phyloP scores from a whole-genome alignment of 2,888 invertebrate genomes.

The Tetramorium bicarinatum region DNA sequence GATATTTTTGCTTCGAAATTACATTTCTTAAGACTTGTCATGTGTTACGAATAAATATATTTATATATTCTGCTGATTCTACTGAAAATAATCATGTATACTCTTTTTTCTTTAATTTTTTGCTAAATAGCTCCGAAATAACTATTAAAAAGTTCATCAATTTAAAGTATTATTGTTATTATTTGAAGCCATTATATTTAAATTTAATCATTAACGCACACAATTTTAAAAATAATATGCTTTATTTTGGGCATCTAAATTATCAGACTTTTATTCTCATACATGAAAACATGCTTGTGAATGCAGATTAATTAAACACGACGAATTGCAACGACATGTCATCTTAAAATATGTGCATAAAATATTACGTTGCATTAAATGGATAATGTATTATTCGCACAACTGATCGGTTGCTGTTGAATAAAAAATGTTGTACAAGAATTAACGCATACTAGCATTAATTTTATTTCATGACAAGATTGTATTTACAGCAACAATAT shows the following conservation, averaged over 20 bases:
- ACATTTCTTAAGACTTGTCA: neutral
- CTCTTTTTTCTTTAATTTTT: neutral
- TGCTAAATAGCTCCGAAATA: neutral
- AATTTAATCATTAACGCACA: neutral
- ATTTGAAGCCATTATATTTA: neutral
- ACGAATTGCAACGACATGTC: neutral
- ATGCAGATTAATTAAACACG: neutral
- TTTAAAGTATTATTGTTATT: neutral
- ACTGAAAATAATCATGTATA: neutral
- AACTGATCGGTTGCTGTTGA: neutral
- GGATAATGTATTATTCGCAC: neutral
- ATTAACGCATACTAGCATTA: neutral
- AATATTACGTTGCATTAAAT: neutral
- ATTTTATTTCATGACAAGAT: conserved; percentile 10
- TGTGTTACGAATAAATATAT: neutral
- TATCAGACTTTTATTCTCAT: neutral
- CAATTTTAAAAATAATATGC: neutral
- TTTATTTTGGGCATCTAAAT: conserved; percentile 3
- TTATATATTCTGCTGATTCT: neutral
- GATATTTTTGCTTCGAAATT: conserved; percentile 3
- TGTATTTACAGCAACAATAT: neutral
- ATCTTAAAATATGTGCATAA: conserved; percentile 19
- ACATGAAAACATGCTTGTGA: neutral
- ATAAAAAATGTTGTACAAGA: neutral
- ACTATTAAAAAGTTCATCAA: neutral